Evolutionary conservation across 2,113 vertebrate genomes (phyloP).

Genomic region (Pterocles orientalis): DNA sequence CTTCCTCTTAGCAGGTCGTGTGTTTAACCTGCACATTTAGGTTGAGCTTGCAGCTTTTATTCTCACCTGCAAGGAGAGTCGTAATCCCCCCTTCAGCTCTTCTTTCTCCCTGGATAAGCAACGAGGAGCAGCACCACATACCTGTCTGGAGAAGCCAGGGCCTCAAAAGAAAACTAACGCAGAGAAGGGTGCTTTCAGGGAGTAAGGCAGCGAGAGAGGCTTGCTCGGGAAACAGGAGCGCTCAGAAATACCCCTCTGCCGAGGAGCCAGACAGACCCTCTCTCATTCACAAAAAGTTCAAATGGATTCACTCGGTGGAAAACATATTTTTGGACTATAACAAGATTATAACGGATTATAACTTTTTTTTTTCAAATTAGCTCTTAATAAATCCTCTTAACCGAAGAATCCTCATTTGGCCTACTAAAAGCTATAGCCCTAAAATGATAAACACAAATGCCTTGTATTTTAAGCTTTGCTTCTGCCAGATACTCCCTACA

Average conservation of each 20-base stretch:
- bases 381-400: slow-evolving; percentile 46
- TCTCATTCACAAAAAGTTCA: background rate
- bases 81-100: background rate
- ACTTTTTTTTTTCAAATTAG: background rate
- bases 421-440: background rate
- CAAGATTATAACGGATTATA: slow-evolving; percentile 27
- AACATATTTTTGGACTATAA: background rate
- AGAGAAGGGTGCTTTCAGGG: background rate
- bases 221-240: background rate
- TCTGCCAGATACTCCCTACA: background rate
- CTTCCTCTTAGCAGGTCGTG: background rate
- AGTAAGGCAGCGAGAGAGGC: background rate
- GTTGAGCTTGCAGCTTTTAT: background rate
- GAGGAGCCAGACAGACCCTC: background rate
- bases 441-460: background rate
- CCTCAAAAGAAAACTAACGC: background rate
- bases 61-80: background rate
- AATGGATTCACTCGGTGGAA: background rate
- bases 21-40: background rate
- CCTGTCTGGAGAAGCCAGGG: background rate
- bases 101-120: background rate
- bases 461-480: background rate
- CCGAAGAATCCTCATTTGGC: background rate
- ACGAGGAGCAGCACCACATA: background rate
- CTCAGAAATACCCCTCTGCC: background rate